phyloP scores from a whole-genome alignment of 2,113 vertebrate species.

The Cheirogaleus medius region DNA sequence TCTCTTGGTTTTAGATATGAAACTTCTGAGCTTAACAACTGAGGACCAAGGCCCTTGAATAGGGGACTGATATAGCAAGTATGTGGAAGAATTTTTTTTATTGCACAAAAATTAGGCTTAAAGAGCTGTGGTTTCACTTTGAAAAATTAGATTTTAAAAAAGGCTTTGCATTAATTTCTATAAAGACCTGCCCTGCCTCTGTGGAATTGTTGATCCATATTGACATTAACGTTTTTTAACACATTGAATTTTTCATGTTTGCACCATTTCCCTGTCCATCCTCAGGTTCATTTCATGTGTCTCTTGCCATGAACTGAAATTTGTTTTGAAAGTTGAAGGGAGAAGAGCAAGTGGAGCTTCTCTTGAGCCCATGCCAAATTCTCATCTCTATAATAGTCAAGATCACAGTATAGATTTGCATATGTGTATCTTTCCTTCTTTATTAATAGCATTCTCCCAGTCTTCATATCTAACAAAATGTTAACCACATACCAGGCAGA shows the following conservation, averaged over 20 bases:
- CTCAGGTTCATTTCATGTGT: not conserved
- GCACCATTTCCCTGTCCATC: not conserved
- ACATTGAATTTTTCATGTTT: not conserved
- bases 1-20: not conserved
- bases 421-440: not conserved
- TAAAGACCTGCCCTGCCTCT: not conserved
- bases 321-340: not conserved
- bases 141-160: not conserved
- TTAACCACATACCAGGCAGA: not conserved
- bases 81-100: not conserved
- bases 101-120: not conserved
- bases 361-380: not conserved
- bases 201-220: not conserved
- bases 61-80: not conserved
- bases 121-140: not conserved
- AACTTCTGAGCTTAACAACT: not conserved
- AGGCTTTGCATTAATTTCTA: not conserved
- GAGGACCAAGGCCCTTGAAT: not conserved
- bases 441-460: not conserved
- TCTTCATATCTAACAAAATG: not conserved
- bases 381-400: not conserved
- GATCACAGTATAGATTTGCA: not conserved
- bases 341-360: not conserved
- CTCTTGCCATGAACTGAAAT: not conserved
- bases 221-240: not conserved